These are phyloP conservation scores for Notolepis coatsorum DNA, from an alignment of 2,797 vertebrate genomes.

Conservation along the genomic window DNA sequence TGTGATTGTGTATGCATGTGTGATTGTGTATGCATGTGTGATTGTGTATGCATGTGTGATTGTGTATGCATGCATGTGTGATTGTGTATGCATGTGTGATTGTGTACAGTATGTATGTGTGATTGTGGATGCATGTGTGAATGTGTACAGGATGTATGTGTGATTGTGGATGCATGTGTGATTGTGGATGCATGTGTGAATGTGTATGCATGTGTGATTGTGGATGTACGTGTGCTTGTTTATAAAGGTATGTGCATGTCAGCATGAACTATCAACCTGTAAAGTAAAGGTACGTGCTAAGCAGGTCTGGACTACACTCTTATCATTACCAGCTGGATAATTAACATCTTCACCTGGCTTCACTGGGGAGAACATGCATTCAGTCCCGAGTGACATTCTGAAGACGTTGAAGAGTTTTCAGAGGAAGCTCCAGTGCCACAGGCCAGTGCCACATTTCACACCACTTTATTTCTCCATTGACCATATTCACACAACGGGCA, in stretches of 20 bases:
- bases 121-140: not conserved
- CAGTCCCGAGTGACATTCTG: constrained; percentile 15
- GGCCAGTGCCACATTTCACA: not conserved
- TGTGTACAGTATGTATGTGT: not conserved
- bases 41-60: constrained; percentile 3
- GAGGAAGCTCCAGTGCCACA: not conserved
- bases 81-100: not conserved
- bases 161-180: constrained; percentile 10
- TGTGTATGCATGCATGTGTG: not conserved
- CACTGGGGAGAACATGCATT: constrained; percentile 24
- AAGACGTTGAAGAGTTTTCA: constrained; percentile 19
- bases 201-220: not conserved
- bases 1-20: not conserved
- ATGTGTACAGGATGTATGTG: too few species aligned
- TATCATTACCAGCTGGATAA: too few species aligned
- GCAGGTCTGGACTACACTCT: too few species aligned
- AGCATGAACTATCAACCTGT: not conserved
- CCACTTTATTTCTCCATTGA: not conserved
- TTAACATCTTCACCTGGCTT: constrained; percentile 8
- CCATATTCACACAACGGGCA: too few species aligned
- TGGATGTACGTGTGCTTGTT: constrained; percentile 12
- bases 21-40: constrained; percentile 3
- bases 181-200: not conserved
- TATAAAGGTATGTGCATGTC: constrained; percentile 9
- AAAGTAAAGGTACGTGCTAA: constrained; percentile 2